Base-by-base conservation (phyloP, 2,113 vertebrate species). In the Cryptoleucopteryx plumbea region DNA sequence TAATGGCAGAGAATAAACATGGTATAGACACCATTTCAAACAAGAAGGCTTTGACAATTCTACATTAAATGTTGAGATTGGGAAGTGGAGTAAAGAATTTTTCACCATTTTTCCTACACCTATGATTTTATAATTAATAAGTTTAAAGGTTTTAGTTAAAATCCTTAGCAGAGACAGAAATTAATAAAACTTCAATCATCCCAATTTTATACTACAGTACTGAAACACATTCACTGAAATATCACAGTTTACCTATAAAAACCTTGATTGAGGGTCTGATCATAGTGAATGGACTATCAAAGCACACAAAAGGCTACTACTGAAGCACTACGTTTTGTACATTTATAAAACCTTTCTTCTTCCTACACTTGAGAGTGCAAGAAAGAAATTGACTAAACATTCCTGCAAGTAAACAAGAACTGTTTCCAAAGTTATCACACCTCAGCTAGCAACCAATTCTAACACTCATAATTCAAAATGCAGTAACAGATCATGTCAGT, bases 221-320 rank as follows among this genome's bases (percentile, higher is more conserved):
- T 34, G 53, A 88, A 88, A 80, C 6, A 82, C 2, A 5, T 52
- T 52, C 36, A 61, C 13, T 80, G n/a, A 88, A 90, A 61, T 23
- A 15, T 2, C 53, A 7, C 53, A 7, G 12, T 36, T 83, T 47
- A 71, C 48, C 70, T 50, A 42, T 0, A 74, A 81, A 79, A 85
- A 31, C 2, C 7, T n/a, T 36, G 4, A 29, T 0, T 70, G 21
- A 52, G 2, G 2, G 21, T 80, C 31, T 58, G 16, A 61, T 10
- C 36, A 68, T 16, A 43, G 12, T 0, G 3, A 92, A 75, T 1
- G 2, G 32, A 58, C 18, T 25, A 81, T 4, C 16, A 52, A 93
- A 82, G 58, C 8, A 75, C 9, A 32, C 7, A 59, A 23, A 84
- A 74, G 5, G 9, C 42, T 79, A n/a, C n/a, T 36, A n/a, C 13